Evolutionary conservation across 2,888 invertebrate species (phyloP).

Genomic region (Liodrosophila aerea): DNA sequence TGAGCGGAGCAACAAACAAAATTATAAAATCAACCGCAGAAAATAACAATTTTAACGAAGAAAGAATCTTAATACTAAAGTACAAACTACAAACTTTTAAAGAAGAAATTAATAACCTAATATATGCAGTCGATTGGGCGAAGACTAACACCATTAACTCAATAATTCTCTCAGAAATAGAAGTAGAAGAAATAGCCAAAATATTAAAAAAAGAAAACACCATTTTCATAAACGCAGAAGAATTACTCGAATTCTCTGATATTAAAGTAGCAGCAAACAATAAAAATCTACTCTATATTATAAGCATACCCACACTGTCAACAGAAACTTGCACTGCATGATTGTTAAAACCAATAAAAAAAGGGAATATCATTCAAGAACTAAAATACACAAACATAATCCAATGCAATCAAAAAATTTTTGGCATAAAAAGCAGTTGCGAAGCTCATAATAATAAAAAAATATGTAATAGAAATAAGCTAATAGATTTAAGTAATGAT

Average conservation of each 20-base stretch:
- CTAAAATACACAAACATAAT: slow-evolving; percentile 5
- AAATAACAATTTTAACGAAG: no score
- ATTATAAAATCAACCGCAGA: slow-evolving; percentile 9
- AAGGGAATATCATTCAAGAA: slow-evolving; percentile 1
- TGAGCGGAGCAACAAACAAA: slow-evolving; percentile 1
- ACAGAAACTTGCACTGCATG: no score
- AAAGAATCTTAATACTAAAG: neutral
- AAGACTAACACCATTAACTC: slow-evolving; percentile 13
- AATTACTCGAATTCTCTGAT: neutral
- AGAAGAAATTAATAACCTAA: slow-evolving; percentile 1
- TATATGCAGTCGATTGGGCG: slow-evolving; percentile 1
- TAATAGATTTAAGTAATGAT: neutral
- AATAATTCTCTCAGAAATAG: neutral
- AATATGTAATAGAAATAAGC: slow-evolving; percentile 5
- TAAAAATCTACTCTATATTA: no score
- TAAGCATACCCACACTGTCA: no score
- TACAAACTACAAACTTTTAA: slow-evolving; percentile 4
- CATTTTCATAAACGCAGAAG: slow-evolving; percentile 6
- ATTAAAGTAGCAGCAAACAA: neutral
- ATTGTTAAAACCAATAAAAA: neutral
- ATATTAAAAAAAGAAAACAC: slow-evolving; percentile 1
- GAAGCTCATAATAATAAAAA: slow-evolving; percentile 7
- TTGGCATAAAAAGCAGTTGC: neutral
- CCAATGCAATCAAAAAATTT: neutral
- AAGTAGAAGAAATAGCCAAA: neutral